Evolutionary conservation across 2,113 vertebrate genomes (phyloP).

Genomic region (Callospermophilus lateralis): DNA sequence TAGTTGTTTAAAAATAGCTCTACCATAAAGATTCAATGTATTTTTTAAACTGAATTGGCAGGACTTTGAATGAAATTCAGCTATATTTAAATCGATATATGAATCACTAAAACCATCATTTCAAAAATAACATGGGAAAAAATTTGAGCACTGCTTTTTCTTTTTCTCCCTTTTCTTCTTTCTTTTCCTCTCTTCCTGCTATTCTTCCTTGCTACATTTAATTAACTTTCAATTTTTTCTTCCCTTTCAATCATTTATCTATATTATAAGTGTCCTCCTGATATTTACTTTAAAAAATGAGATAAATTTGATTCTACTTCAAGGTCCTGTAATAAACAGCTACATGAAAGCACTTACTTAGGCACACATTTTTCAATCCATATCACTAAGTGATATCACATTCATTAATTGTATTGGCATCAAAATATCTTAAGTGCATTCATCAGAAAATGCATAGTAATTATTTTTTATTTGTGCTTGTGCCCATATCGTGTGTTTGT

Average conservation of each 20-base stretch:
- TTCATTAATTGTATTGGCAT: neutral
- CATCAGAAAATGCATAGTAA: neutral
- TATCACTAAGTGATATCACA: neutral
- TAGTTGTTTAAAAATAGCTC: neutral
- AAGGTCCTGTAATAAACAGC: neutral
- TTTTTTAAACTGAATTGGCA: constrained; percentile 16
- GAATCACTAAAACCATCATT: neutral
- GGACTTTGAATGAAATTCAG: neutral
- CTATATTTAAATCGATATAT: neutral
- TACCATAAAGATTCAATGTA: neutral
- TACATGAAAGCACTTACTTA: neutral
- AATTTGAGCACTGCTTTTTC: neutral
- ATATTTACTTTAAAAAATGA: neutral
- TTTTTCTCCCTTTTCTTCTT: neutral
- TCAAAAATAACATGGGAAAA: neutral
- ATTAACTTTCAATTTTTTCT: neutral
- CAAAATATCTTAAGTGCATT: neutral
- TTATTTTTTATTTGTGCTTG: neutral
- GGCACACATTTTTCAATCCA: neutral
- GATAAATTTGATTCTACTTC: neutral
- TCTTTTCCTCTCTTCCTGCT: neutral
- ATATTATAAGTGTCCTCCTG: neutral
- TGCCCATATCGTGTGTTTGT: accelerated
- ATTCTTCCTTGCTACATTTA: neutral
- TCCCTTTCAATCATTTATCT: neutral